Percentiles rank a stretch among this genome's conserved stretches.
phyloP scores from a whole-genome alignment of 2,888 invertebrate genomes.

The Drosophila phalerata region DNA sequence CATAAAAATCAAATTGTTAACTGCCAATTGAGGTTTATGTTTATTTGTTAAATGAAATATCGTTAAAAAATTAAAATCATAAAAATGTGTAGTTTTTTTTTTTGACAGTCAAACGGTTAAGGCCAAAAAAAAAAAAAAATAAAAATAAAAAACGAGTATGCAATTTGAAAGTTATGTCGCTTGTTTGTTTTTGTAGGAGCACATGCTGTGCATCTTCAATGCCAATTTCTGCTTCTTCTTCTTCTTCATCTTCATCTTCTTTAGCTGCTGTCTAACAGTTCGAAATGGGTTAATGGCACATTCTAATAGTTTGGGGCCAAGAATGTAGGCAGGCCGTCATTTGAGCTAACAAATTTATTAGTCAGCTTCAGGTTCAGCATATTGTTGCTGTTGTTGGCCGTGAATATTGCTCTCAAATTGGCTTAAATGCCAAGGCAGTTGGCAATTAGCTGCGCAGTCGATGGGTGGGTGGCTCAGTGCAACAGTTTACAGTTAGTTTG shows the following conservation, averaged over 20 bases:
- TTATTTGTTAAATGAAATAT: background rate
- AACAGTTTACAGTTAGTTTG: constrained; percentile 75
- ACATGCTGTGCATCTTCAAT: constrained; percentile 56
- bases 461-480: constrained; percentile 61
- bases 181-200: constrained; percentile 42
- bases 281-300: constrained; percentile 78
- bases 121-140: constrained; percentile 15
- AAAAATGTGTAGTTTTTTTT: background rate
- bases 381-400: constrained; percentile 27
- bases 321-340: constrained; percentile 66
- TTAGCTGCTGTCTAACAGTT: too few species aligned
- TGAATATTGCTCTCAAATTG: constrained; percentile 68
- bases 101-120: constrained; percentile 29
- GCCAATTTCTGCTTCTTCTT: constrained; percentile 15
- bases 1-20: constrained; percentile 6
- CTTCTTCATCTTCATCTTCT: too few species aligned
- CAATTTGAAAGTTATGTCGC: constrained; percentile 64
- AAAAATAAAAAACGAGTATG: constrained; percentile 33
- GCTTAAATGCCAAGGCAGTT: constrained; percentile 74
- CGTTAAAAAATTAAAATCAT: background rate
- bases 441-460: constrained; percentile 75
- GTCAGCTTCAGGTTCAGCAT: constrained; percentile 45
- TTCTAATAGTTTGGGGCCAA: constrained; percentile 66
- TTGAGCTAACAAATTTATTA: constrained; percentile 74
- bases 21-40: constrained; percentile 3